These are phyloP conservation scores for Actinia tenebrosa DNA, from an alignment of 64 coral and sea anemone genomes.

Conservation along the genomic window DNA sequence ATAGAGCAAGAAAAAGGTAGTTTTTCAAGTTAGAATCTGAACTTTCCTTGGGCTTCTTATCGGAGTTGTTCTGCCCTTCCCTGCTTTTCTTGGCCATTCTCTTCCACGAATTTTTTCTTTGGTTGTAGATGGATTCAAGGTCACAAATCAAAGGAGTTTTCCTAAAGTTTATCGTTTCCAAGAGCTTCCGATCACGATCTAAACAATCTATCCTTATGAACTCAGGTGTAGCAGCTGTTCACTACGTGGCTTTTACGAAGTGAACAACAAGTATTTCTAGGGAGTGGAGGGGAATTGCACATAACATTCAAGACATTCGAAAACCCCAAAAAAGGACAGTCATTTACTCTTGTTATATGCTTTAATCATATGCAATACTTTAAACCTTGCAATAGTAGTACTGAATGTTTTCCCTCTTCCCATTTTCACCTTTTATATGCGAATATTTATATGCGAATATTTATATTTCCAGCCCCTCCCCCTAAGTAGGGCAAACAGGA, in stretches of 20 bases:
- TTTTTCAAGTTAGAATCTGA: slow-evolving; percentile 40
- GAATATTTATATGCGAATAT: neutral
- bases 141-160: neutral
- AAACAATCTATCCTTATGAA: neutral
- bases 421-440: too few relatives aligned
- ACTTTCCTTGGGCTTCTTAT: neutral
- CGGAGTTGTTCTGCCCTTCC: neutral
- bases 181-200: neutral
- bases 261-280: neutral
- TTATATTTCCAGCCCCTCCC: neutral
- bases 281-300: neutral
- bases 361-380: neutral
- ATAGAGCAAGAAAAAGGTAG: slow-evolving; percentile 60
- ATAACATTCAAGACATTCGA: neutral
- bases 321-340: too few relatives aligned
- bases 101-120: neutral
- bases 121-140: neutral
- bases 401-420: too few relatives aligned
- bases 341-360: too few relatives aligned
- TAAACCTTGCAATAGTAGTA: neutral
- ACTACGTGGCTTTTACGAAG: slow-evolving; percentile 42
- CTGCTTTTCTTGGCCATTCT: slow-evolving; percentile 3
- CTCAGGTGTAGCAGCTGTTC: neutral
- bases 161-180: neutral
- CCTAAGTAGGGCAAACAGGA: neutral